These are phyloP conservation scores for Iselma pallidipennis DNA, from an alignment of 2,888 invertebrate genomes.

Conservation along the genomic window DNA sequence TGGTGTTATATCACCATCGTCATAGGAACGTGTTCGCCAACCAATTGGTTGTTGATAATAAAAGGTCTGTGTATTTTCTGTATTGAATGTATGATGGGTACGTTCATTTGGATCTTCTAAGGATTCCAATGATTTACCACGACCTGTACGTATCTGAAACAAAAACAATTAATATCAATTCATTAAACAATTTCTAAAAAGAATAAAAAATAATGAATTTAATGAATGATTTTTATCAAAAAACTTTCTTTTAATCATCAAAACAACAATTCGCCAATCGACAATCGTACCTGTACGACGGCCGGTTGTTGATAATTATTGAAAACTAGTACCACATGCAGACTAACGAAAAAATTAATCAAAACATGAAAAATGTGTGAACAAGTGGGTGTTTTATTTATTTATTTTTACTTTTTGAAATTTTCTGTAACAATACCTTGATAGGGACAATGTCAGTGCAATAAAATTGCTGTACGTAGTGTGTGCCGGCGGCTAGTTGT, in stretches of 20 bases:
- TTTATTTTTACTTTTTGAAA: too few species aligned
- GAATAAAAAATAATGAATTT: too few species aligned
- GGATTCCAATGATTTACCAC: slow-evolving; percentile 85
- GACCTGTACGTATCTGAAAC: slow-evolving; percentile 75
- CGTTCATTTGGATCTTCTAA: slow-evolving; percentile 78
- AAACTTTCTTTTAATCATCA: neutral
- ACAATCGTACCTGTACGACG: neutral
- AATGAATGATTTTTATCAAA: neutral
- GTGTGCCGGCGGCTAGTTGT: slow-evolving; percentile 54
- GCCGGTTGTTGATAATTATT: neutral
- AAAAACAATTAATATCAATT: slow-evolving; percentile 1
- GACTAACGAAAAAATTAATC: neutral
- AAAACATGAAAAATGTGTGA: slow-evolving; percentile 5
- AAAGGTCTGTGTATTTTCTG: slow-evolving; percentile 65
- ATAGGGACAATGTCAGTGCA: slow-evolving; percentile 62
- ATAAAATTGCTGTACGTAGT: slow-evolving; percentile 53
- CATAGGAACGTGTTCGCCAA: slow-evolving; percentile 68
- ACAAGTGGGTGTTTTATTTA: neutral
- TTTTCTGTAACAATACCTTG: slow-evolving; percentile 51
- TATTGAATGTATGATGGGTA: slow-evolving; percentile 63
- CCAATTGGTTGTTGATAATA: slow-evolving; percentile 57
- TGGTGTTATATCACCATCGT: slow-evolving; percentile 88
- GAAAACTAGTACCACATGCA: neutral
- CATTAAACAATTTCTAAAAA: neutral
- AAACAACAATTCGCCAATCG: neutral